Base-by-base conservation (phyloP, 2,113 vertebrate species). In the Nettapus auritus region DNA sequence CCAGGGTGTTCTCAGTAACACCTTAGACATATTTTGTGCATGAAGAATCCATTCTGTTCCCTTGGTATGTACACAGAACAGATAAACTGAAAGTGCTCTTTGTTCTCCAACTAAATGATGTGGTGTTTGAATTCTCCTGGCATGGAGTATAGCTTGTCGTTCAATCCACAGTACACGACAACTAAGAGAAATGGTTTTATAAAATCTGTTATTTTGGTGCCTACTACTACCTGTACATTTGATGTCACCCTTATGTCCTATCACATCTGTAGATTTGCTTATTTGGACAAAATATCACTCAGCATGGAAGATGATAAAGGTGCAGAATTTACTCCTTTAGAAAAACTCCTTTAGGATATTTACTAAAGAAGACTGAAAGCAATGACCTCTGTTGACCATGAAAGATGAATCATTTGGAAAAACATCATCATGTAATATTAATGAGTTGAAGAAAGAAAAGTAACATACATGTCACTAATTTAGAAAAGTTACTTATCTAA, bases 41-140 rank as follows among this genome's bases (percentile, higher is more conserved):
- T 73, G 93, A 91, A 0, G 3, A 83, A 90, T 87, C 57, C 28
- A 77, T 96, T 94, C 88, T 94, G 75, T 60, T 73, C 70, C 52
- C 29, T 91, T 80, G 57, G 74, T 84, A 19, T 20, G 14, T 50
- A 83, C 13, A 66, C 34, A 74, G 63, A 93, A 66, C 40, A 81
- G 68, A 77, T 23, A 94, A 88, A 90, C 44, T 76, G 79, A 95
- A 94, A 91, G 94, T 31, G 31, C 60, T 78, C 69, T 91, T 94
- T 96, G 71, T 91, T 89, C 87, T 74, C 68, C 78, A 55, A 88
- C 25, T 78, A 67, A 91, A 20, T 63, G 88, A 63, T 25, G 46
- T 69, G 14, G 16, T 42, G 89, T 76, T 94, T 85, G 89, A 86
- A 88, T 55, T 52, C 63, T 69, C 29, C 25, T 6, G 1, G 59